Evolutionary conservation across 2,888 invertebrate genomes (phyloP), one percentile per base, ranked within the genome.

Genomic region (Platycheirus rosarum): DNA sequence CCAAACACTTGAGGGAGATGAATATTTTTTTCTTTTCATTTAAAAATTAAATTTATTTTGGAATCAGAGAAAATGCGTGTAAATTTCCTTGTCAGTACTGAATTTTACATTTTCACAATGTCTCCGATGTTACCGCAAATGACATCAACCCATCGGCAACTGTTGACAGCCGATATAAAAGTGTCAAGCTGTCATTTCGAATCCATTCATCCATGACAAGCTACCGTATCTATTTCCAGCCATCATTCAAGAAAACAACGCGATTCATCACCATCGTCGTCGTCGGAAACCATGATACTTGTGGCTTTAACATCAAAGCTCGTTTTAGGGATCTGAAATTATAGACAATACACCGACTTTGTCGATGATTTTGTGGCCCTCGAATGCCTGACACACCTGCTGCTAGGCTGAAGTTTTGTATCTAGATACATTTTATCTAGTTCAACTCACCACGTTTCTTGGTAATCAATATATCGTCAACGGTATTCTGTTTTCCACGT

Each of bases 121-220:
- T 37, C 29, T 65, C 46, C 14, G 13, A n/a, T 23, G 1, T 20
- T 16, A 80, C 80, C 80, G 48, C 80, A 70, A 76, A 60, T 46
- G 57, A 60, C 70, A 66, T 80, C 66, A 76, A 70, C 69, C 65
- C 75, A 75, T 75, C 76, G 66, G 48, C 76, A 70, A 63, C 65
- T 51, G 70, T 76, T 76, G 76, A 76, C 76, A 76, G 70, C 35
- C 71, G 55, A 68, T 48, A 51, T 71, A 55, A 46, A 71, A 49
- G 53, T 77, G 77, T 82, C 77, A 65, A 77, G 55, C 77, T 82
- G 77, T 82, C 77, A 55, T 53, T 82, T 76, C 46, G 35, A 82
- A 73, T 46, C 16, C 77, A 77, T 55, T 63, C 82, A 82, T 68
- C 73, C 68, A 46, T 57, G 26, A 11, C 68, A 66, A 35, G 32